phyloP scores from a whole-genome alignment of 2,888 invertebrate species.

The Pristionchus entomophagus region DNA sequence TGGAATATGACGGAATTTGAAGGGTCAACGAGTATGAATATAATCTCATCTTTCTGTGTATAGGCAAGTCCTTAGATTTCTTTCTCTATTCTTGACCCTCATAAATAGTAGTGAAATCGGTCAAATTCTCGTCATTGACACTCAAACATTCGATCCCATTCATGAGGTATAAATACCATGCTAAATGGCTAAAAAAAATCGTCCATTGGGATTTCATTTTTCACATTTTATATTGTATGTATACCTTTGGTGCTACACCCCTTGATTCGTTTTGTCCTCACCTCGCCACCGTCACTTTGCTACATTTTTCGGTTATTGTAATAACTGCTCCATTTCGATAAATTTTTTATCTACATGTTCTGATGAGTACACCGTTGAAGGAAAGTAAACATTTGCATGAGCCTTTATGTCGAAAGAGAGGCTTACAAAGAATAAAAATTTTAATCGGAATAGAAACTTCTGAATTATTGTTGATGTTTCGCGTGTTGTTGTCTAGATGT shows the following conservation, averaged over 20 bases:
- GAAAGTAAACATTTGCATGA: no score
- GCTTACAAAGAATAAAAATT: no score
- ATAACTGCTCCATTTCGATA: neutral
- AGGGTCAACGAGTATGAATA: neutral
- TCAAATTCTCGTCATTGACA: neutral
- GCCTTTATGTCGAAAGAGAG: no score
- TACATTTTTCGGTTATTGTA: neutral
- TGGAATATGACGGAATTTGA: conserved; percentile 38
- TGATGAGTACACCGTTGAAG: no score
- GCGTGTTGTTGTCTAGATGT: no score
- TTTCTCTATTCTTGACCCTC: no score
- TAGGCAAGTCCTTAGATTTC: neutral
- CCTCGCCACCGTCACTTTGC: neutral
- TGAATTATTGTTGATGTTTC: no score
- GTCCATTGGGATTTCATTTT: neutral
- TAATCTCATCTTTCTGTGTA: neutral
- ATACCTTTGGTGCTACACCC: conserved; percentile 36
- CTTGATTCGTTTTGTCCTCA: conserved; percentile 26
- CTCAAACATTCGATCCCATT: neutral
- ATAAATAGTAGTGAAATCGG: no score
- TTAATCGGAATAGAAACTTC: no score
- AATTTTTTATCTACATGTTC: no score
- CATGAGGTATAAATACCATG: no score
- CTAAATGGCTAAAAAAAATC: no score
- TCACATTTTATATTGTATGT: conserved; percentile 21